Conservation (phyloP, 2,797 vertebrate genomes). For the Anas acuta region DNA sequence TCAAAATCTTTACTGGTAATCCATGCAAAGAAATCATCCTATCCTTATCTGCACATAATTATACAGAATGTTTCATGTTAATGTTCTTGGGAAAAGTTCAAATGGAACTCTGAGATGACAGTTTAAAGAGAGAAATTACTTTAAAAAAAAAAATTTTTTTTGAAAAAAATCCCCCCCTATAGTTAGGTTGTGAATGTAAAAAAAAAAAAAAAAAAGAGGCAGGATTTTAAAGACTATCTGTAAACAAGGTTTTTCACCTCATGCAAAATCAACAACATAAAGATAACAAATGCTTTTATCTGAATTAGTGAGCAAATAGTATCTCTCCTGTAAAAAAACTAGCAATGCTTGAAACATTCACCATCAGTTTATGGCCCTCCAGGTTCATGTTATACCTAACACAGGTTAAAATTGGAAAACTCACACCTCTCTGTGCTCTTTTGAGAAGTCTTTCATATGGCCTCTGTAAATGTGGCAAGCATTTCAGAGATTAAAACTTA, state of each 20-base stretch:
- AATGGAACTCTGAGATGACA: background rate
- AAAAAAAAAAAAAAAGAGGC: too few species aligned
- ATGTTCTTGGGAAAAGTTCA: background rate
- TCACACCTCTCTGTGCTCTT: background rate
- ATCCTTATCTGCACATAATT: background rate
- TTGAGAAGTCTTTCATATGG: background rate
- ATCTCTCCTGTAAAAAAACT: background rate
- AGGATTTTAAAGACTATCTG: background rate
- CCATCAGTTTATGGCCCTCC: background rate
- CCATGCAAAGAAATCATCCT: background rate
- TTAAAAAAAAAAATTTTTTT: background rate
- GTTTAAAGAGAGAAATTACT: background rate
- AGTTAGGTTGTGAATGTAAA: background rate
- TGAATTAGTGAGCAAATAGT: background rate
- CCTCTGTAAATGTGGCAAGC: background rate
- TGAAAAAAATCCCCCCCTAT: background rate
- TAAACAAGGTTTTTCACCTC: background rate
- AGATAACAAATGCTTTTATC: background rate
- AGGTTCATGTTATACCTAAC: background rate
- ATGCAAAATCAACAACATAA: background rate
- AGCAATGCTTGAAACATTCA: background rate
- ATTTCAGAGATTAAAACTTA: background rate
- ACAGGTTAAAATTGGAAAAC: background rate
- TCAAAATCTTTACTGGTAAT: background rate
- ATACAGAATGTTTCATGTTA: background rate